These are phyloP conservation scores for Psilopsiagon aurifrons DNA, from an alignment of 2,113 vertebrate genomes.

Conservation along the genomic window DNA sequence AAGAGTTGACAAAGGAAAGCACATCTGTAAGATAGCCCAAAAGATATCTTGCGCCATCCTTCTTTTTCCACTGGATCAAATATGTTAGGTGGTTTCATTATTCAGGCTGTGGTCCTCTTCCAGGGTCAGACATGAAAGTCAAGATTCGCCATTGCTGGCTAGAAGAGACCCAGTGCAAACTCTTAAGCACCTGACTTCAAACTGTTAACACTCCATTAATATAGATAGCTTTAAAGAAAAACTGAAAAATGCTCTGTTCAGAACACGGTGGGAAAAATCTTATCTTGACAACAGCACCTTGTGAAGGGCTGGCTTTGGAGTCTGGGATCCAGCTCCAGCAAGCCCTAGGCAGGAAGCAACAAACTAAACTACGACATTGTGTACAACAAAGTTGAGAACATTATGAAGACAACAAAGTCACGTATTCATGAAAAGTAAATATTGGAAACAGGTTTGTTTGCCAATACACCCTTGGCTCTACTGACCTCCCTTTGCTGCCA, in stretches of 20 bases:
- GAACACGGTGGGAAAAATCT: neutral
- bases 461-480: neutral
- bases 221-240: neutral
- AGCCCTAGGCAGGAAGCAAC: conserved; percentile 38
- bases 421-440: conserved; percentile 9
- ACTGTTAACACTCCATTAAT: neutral
- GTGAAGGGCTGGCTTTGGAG: neutral
- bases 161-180: neutral
- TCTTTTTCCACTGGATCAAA: neutral
- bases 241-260: neutral
- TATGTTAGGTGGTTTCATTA: neutral
- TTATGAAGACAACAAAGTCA: conserved; percentile 22
- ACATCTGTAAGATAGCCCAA: neutral
- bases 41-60: neutral
- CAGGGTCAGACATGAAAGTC: neutral
- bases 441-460: neutral
- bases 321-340: conserved; percentile 12
- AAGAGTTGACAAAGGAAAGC: neutral
- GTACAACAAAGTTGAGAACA: conserved; percentile 34
- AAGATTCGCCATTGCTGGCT: neutral
- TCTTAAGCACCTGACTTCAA: neutral
- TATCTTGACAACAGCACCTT: neutral
- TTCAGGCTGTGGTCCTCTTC: neutral
- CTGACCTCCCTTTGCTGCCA: neutral
- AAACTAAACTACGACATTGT: conserved; percentile 39